Percentiles rank a stretch among this genome's conserved stretches.
Evolutionary conservation across 2,113 vertebrate species (phyloP).

Genomic region (Galeopterus variegatus): DNA sequence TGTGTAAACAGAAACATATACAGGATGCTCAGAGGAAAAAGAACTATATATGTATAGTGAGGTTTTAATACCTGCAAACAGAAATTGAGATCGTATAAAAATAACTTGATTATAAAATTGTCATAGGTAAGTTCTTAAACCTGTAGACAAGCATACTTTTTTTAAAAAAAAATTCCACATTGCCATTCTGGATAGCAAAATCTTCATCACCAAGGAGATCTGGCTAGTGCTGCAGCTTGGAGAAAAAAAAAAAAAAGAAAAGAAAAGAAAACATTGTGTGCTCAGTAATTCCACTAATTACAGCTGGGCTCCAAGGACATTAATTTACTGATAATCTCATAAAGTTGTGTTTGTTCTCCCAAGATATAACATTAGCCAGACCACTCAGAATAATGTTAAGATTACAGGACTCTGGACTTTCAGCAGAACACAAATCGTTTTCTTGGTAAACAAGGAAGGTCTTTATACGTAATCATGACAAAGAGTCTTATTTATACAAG

Average conservation of each 20-base stretch:
- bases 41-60: accelerated
- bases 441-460: conserved; percentile 59
- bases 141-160: not conserved
- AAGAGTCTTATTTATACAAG: not conserved
- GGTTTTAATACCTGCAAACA: not conserved
- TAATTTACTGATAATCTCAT: conserved; percentile 52
- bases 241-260: not conserved
- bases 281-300: not conserved
- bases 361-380: conserved; percentile 61
- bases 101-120: not conserved
- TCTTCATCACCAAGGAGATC: conserved; percentile 4
- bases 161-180: not conserved
- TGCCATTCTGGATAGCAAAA: not conserved
- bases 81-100: not conserved
- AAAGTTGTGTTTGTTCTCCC: conserved; percentile 42
- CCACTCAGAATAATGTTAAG: not conserved
- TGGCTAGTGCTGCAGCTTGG: not conserved
- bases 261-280: not conserved
- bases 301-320: not conserved
- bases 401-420: not conserved
- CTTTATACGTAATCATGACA: not conserved
- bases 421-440: not conserved
- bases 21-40: not conserved
- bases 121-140: not conserved
- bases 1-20: not conserved